Evolutionary conservation across 2,888 invertebrate genomes (phyloP), one percentile per base, ranked within the genome.

Genomic region (Lithophane socia): DNA sequence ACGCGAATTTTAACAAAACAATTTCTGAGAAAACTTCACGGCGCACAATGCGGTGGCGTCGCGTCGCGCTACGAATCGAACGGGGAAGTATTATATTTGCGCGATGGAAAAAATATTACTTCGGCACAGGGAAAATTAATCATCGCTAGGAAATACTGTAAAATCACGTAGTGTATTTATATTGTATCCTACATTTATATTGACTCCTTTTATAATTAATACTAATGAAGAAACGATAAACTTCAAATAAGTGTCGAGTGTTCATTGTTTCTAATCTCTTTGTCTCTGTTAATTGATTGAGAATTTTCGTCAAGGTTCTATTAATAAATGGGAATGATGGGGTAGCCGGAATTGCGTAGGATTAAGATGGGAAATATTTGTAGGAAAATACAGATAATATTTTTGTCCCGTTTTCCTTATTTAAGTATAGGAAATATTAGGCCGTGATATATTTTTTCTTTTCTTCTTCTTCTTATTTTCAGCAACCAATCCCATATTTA

Each of bases 371-470:
- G 3, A 42, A 83, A 42, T 42, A 70, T 83, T 70, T 49, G n/a
- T 52, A 16, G 29, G 56, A 58, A 58, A 63, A 56, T 61, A 42
- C n/a, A 44, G 44, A 44, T n/a, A 42, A 56, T 67, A 56, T 56
- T 71, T 83, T 66, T 24, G 49, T 52, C 13, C 54, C 16, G 16
- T 70, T 79, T 84, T 84, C 49, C 61, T 67, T 67, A 67, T 49
- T 49, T 12, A 56, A 49, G 49, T 63, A 37, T 13, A 63, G 13
- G 5, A 54, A 61, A 47, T 66, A 67, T 79, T 56, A 61, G 13
- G 18, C 16, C 21, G 42, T 63, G 42, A 24, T 29, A 54, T 44
- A n/a, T n/a, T n/a, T n/a, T n/a, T n/a, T n/a, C n/a, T n/a, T n/a
- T n/a, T n/a, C n/a, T n/a, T n/a, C n/a, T n/a, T n/a, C n/a, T n/a